A percentile compares a stretch with the other conserved stretches of the same genome.
Evolutionary conservation across 2,797 vertebrate species (phyloP).

Genomic region (Pseudochirops corinnae): DNA sequence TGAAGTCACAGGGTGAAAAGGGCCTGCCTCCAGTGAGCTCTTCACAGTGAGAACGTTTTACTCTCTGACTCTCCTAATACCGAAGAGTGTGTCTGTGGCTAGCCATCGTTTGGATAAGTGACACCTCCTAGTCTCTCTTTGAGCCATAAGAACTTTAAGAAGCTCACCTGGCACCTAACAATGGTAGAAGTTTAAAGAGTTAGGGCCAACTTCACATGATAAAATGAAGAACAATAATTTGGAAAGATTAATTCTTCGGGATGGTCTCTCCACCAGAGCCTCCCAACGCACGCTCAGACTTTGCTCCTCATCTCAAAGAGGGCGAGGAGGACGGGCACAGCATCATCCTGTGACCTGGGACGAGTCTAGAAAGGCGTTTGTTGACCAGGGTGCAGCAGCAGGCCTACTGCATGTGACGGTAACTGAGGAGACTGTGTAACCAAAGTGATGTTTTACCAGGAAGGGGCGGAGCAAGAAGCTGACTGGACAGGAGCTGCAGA

Average conservation of each 20-base stretch:
- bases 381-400: not conserved
- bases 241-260: not conserved
- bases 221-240: not conserved
- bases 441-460: constrained; percentile 88
- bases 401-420: not conserved
- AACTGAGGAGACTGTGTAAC: not conserved
- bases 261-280: rapidly evolving
- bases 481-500: constrained; percentile 96
- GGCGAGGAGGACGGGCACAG: rapidly evolving
- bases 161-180: not conserved
- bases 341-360: not conserved
- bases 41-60: not conserved
- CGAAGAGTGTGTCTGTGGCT: not conserved
- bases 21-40: not conserved
- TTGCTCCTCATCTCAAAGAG: rapidly evolving
- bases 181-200: not conserved
- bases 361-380: not conserved
- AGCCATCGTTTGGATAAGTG: not conserved
- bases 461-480: constrained; percentile 95
- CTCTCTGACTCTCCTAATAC: not conserved
- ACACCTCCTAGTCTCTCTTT: not conserved
- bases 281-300: rapidly evolving
- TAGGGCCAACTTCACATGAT: not conserved
- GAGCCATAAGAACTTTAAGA: not conserved
- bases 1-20: not conserved